Base-by-base conservation (phyloP, 2,888 invertebrate species). In the Diachrysia chrysitis region DNA sequence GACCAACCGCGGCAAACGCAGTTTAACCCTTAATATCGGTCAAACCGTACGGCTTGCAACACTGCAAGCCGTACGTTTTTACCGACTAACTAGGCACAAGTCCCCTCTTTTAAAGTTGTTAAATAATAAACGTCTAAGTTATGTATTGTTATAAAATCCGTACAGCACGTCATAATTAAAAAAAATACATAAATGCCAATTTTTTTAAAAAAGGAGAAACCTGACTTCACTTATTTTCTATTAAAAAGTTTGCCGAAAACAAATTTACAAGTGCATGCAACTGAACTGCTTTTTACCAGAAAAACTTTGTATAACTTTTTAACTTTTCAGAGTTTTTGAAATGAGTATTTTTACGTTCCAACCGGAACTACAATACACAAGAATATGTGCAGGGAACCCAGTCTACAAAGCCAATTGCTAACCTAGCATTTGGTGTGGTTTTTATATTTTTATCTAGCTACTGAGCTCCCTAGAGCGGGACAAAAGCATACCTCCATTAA, bases 211-310 rank as follows among this genome's bases (percentile, higher is more conserved):
- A n/a, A n/a, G n/a, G n/a, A 42, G 42, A 42, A 42, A 5, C 42
- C 16, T 63, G 42, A 58, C 54, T 69, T 58, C 58, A 73, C 66
- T 76, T 69, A 57, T 73, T 69, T 76, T 76, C 56, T 64, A 67
- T 70, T 64, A 69, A 70, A 75, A 76, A 73, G 25, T 76, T 73
- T 58, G 73, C 64, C 25, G 58, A 54, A 64, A 76, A 71, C 67
- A 66, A 63, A 67, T 70, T 63, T 63, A 65, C 62, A 70, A 70
- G 62, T 73, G 76, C 67, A 72, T 69, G 37, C 37, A 57, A 58
- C n/a, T 54, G 60, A 42, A 58, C 55, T 25, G 60, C 58, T 58
- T 69, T 59, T 58, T 59, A 23, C 53, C 51, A 51, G 53, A 54
- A 51, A 74, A 76, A 73, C 67, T 73, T 58, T 2, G 58, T 7